Evolutionary conservation across 2,113 vertebrate genomes (phyloP).

Genomic region (Hemibagrus wyckioides): DNA sequence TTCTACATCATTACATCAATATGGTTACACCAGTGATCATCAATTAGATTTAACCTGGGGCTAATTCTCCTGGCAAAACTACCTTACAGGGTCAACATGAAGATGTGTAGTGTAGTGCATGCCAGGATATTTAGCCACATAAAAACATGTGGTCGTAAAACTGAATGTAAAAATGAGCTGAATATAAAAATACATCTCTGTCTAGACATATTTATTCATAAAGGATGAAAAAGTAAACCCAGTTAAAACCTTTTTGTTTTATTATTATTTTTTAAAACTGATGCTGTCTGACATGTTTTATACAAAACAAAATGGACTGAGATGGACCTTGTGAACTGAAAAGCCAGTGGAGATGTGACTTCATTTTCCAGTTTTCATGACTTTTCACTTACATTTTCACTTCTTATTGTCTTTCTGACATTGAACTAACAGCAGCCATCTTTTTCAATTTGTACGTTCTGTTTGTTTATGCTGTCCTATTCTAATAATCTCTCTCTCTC

Average conservation of each 20-base stretch:
- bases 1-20: not conserved
- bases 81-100: not conserved
- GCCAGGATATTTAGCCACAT: not conserved
- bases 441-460: no score
- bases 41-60: not conserved
- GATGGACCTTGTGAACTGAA: not conserved
- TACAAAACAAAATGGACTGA: not conserved
- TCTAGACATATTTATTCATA: not conserved
- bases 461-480: not conserved
- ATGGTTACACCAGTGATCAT: not conserved
- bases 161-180: no score
- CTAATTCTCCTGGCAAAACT: not conserved
- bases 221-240: not conserved
- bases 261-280: not conserved
- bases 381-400: not conserved
- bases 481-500: no score
- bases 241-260: not conserved
- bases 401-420: not conserved
- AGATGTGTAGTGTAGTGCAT: not conserved
- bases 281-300: not conserved
- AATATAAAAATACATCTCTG: not conserved
- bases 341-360: not conserved
- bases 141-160: not conserved
- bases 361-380: not conserved
- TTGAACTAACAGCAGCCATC: not conserved